Base-by-base conservation (phyloP, 2,797 vertebrate genomes). In the Pantherophis vulpinus region DNA sequence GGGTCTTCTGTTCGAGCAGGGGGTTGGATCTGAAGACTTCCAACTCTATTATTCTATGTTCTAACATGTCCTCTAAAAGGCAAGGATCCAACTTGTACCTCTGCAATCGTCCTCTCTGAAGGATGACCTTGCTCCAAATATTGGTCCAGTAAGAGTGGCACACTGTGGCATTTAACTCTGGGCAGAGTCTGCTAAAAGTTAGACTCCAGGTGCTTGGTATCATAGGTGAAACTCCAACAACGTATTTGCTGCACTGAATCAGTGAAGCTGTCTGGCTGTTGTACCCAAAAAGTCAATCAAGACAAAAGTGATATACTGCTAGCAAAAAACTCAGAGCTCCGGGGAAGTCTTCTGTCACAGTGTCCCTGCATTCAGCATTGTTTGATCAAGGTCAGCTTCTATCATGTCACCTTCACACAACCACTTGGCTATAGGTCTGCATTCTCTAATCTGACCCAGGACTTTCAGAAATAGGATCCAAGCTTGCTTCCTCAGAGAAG, bases 391-490 rank as follows among this genome's bases (percentile, higher is more conserved):
- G 18, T 32, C 56, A 7, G 0, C 58, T 86, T 55, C 74, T 13
- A 8, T 14, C 4, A 6, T 7, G 18, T 32, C 8, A 8, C 12
- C 32, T 63, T 86, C 51, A 56, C 32, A 42, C 37, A 93, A 23
- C 25, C 79, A 23, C n/a, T 58, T 83, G 42, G 55, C 11, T 25
- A 4, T 5, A 66, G 29, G 20, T n/a, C 58, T 63, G 58, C 11
- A 59, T 47, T n/a, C 54, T 5, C 37, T 51, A 42, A 54, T 29
- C 7, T 37, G n/a, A 25, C 93, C 74, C 86, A 56, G 63, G 12
- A 5, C 16, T 27, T 86, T 94, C 88, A 95, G 93, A 83, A 92
- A 93, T 91, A 87, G 92, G 92, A 95, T 94, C 86, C 79, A 32
- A 66, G 29, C 56, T 66, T 58, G 11, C 6, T 70, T 51, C 59